A percentile compares a stretch with the other conserved stretches of the same genome.
These are phyloP conservation scores for Macroglossus sobrinus DNA, from an alignment of 2,113 vertebrate genomes.

Conservation along the genomic window DNA sequence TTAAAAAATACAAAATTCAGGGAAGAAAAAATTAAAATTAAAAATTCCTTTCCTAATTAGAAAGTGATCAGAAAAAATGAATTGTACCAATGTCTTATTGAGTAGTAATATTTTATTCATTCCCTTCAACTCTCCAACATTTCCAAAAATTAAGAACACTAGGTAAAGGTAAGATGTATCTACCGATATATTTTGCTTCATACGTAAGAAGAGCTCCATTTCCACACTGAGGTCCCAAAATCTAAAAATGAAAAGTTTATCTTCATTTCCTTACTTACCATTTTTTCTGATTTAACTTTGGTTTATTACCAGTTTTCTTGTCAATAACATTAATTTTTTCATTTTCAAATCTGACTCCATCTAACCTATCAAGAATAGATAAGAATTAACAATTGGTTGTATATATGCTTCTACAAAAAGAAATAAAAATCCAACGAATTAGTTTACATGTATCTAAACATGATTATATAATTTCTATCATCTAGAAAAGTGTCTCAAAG, in stretches of 20 bases:
- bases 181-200: neutral
- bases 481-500: conserved; percentile 1
- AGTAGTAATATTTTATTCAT: neutral
- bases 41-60: neutral
- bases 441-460: conserved; percentile 20
- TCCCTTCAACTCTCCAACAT: neutral
- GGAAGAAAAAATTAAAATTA: neutral
- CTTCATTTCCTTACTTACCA: conserved; percentile 82
- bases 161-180: neutral
- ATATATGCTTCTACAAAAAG: neutral
- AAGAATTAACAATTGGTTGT: conserved; percentile 28
- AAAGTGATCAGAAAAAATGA: neutral
- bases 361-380: conserved; percentile 86
- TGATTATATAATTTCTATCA: neutral
- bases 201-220: neutral
- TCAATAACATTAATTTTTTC: conserved; percentile 88
- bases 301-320: conserved; percentile 90
- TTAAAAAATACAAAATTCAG: conserved; percentile 21
- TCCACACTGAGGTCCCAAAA: neutral
- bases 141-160: neutral
- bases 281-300: conserved; percentile 89
- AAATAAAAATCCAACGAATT: conserved; percentile 24
- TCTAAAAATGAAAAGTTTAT: neutral
- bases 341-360: conserved; percentile 92
- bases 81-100: neutral